Conservation (phyloP, 2,797 vertebrate genomes). For the Melanotaenia trifasciata region DNA sequence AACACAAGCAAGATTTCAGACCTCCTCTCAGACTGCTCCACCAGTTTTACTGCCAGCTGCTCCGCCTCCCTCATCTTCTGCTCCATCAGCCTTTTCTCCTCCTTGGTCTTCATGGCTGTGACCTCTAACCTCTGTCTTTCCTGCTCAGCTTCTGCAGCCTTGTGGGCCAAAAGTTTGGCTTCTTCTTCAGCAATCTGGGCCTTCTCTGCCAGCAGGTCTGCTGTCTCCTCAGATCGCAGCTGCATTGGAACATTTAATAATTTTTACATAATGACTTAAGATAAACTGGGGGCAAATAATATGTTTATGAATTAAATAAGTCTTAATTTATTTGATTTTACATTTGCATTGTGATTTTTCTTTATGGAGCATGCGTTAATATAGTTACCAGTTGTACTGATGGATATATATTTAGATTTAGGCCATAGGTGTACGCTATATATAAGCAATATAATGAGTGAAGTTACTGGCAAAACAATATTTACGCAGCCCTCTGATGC, state of each 20-base stretch:
- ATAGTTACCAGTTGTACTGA: no score
- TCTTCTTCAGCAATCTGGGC: constrained; percentile 95
- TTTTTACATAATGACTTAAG: not conserved
- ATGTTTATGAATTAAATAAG: not conserved
- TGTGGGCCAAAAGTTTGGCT: constrained; percentile 93
- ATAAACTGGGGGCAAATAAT: not conserved
- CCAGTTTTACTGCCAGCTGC: constrained; percentile 91
- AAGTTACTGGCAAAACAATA: no score
- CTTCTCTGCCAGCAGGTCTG: constrained; percentile 94
- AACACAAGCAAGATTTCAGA: constrained; percentile 52
- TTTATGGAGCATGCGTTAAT: no score
- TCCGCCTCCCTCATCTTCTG: constrained; percentile 96
- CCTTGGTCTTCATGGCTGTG: constrained; percentile 91
- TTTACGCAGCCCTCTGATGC: no score
- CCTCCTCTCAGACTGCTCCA: constrained; percentile 94
- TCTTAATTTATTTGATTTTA: no score
- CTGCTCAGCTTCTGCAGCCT: constrained; percentile 93
- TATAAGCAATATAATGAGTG: no score
- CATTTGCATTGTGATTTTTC: no score
- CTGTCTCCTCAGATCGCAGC: constrained; percentile 92
- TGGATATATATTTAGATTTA: no score
- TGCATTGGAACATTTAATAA: constrained; percentile 44
- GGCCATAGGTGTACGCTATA: no score
- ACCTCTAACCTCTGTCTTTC: constrained; percentile 92
- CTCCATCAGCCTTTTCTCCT: constrained; percentile 94